A percentile compares a stretch with the other conserved stretches of the same genome.
These are phyloP conservation scores for Bolborhynchus lineola DNA, from an alignment of 2,113 vertebrate genomes.

Conservation along the genomic window DNA sequence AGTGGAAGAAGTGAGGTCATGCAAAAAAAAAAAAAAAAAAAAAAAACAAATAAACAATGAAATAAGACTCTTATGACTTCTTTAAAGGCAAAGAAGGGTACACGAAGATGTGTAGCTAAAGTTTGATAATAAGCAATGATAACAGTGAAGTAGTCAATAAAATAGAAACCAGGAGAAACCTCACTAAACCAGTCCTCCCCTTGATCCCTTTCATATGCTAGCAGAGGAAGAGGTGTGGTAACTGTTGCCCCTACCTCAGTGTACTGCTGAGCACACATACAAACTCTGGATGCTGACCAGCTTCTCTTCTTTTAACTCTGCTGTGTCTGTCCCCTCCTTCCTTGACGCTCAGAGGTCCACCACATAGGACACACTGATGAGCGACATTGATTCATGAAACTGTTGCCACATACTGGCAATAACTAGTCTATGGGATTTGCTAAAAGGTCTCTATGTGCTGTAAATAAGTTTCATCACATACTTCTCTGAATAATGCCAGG, in stretches of 20 bases:
- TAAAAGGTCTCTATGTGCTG: not conserved
- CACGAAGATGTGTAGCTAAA: not conserved
- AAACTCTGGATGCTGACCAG: not conserved
- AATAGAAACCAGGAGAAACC: not conserved
- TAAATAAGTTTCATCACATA: not conserved
- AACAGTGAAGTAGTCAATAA: not conserved
- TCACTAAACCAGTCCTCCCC: not conserved
- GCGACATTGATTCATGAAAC: not conserved
- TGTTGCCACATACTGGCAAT: conserved; percentile 9
- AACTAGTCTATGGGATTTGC: conserved; percentile 21
- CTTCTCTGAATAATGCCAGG: not conserved
- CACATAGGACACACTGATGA: not conserved
- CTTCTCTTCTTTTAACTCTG: not conserved
- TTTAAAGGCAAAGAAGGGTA: not conserved
- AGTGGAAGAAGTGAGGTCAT: not conserved
- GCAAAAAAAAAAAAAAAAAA: not conserved
- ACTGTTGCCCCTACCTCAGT: not conserved
- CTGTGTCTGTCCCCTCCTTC: not conserved
- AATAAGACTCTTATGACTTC: not conserved
- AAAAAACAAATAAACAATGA: not conserved
- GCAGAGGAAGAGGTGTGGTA: not conserved
- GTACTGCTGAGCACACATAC: not conserved
- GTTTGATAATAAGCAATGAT: not conserved
- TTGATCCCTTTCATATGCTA: not conserved
- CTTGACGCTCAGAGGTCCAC: not conserved